Conservation (phyloP, 2,888 invertebrate species). For the Dryomyza anilis region DNA sequence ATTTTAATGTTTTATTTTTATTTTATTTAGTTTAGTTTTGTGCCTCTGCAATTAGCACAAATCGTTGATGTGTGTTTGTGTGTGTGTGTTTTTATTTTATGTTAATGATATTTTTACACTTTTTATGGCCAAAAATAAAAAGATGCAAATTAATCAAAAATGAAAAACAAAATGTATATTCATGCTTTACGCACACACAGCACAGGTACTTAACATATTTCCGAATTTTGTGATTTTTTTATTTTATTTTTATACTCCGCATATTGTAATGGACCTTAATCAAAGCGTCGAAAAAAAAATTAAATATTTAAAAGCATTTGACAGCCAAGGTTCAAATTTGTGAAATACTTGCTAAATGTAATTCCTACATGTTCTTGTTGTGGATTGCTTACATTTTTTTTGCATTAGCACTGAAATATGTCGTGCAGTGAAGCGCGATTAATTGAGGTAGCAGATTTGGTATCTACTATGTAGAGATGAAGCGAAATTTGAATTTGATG, state of each 20-base stretch:
- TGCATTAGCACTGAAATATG: neutral
- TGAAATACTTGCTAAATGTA: too few relatives aligned
- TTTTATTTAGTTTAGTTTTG: too few relatives aligned
- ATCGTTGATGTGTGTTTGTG: neutral
- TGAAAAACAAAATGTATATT: too few relatives aligned
- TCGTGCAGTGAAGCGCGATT: neutral
- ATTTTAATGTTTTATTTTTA: neutral
- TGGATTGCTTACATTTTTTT: neutral
- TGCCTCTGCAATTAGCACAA: neutral
- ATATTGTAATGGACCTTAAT: neutral
- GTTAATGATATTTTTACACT: neutral
- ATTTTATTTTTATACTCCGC: too few relatives aligned
- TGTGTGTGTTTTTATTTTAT: neutral
- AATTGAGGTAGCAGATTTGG: neutral
- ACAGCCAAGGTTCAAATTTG: too few relatives aligned
- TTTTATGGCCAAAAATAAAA: too few relatives aligned
- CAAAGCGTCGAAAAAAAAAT: neutral
- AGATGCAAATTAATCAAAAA: too few relatives aligned
- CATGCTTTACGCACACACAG: neutral
- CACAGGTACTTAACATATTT: neutral
- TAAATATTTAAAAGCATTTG: constrained; percentile 2
- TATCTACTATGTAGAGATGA: too few relatives aligned
- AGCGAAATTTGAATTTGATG: too few relatives aligned
- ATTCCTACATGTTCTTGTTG: neutral
- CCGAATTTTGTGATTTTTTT: neutral